Evolutionary conservation across 2,113 vertebrate genomes (phyloP), one percentile per base, ranked within the genome.

Genomic region (Atrichornis clamosus): DNA sequence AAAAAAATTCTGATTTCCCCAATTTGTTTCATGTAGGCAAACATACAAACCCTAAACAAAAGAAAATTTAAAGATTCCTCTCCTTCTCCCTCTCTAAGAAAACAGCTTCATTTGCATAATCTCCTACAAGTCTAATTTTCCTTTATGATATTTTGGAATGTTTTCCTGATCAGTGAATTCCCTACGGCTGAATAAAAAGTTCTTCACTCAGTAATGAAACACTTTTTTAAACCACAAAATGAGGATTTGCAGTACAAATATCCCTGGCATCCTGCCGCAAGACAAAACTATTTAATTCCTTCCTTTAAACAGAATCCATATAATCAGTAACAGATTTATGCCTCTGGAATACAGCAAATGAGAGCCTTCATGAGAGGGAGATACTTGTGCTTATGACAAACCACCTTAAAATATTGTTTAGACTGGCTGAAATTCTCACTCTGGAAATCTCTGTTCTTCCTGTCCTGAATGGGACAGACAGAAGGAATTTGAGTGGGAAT

Each of bases 111-210:
- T 93, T 93, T 95, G 78, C 92, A 95, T 83, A 95, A 95, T 95
- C 90, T 55, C 33, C 50, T 76, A 32, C 59, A 62, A 84, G 81
- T 87, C 63, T 83, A 79, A 87, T 89, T 93, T 97, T 81, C 81
- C 84, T 93, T 96, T 91, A 95, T 93, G 87, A 90, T 93, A 93
- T 82, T 91, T 85, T 65, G 67, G 89, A 94, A 95, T 88, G 91
- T 94, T 94, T 94, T 96, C 87, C 87, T 52, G 67, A 94, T 90
- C 84, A 87, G 49, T 47, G 53, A 94, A 77, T 85, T 91, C 87
- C 93, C 87, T 32, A 23, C 0, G 80, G 89, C 82, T 28, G 60
- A 23, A 72, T 53, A 50, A 92, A 67, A 92, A 92, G 30, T 94
- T 91, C 74, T 69, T 33, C 13, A 4, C 21, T 92, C 64, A 18